phyloP scores from a whole-genome alignment of 2,888 invertebrate species.

The Cryptocheilus praepositus region DNA sequence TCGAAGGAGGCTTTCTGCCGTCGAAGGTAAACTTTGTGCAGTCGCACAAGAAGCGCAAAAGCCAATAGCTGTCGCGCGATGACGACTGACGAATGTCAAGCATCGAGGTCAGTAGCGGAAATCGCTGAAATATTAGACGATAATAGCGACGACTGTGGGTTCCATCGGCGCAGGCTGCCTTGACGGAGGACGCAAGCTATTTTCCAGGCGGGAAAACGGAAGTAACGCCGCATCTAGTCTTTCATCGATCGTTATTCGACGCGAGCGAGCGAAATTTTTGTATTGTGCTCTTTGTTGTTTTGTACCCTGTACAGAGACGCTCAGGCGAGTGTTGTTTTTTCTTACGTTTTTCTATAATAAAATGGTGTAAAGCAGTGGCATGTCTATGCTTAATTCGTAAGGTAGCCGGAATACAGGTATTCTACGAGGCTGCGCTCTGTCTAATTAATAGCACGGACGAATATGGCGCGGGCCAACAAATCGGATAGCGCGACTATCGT shows the following conservation, averaged over 20 bases:
- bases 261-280: constrained; percentile 26
- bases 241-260: constrained; percentile 48
- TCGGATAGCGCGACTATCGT: constrained; percentile 4
- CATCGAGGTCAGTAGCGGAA: too few species aligned
- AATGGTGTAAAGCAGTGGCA: not conserved
- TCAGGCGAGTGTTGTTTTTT: not conserved
- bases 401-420: too few species aligned
- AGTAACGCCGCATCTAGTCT: constrained; percentile 63
- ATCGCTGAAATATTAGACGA: too few species aligned
- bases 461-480: not conserved
- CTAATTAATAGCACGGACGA: too few species aligned
- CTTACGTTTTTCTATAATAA: constrained; percentile 12
- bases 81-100: constrained; percentile 34
- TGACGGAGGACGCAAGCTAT: not conserved
- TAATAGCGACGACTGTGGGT: too few species aligned
- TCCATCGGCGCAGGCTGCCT: too few species aligned
- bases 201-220: not conserved
- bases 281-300: constrained; percentile 5
- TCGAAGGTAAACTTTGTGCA: constrained; percentile 68
- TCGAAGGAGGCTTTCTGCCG: constrained; percentile 70
- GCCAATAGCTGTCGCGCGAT: constrained; percentile 41
- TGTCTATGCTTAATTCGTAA: too few species aligned
- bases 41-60: constrained; percentile 64
- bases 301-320: constrained; percentile 14
- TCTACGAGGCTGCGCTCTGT: too few species aligned